These are phyloP conservation scores for Cheilosia vulpina DNA, from an alignment of 2,888 invertebrate genomes.

Conservation along the genomic window DNA sequence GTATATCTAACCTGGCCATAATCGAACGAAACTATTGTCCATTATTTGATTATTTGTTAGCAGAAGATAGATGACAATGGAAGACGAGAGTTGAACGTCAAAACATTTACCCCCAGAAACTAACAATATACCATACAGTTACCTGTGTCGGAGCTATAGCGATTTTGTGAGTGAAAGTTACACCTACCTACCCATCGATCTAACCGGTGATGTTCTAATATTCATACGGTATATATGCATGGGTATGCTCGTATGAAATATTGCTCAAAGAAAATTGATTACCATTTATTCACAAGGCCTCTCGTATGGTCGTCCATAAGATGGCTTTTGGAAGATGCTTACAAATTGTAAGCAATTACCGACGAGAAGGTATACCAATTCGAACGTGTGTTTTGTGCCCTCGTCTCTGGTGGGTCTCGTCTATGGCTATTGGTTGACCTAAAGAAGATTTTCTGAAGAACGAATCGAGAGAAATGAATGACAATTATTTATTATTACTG, in stretches of 20 bases:
- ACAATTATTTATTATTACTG: slow-evolving; percentile 72
- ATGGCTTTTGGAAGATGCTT: slow-evolving; percentile 71
- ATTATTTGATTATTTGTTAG: slow-evolving; percentile 53
- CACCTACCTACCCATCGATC: slow-evolving; percentile 27
- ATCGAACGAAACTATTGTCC: slow-evolving; percentile 54
- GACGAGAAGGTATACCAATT: slow-evolving; percentile 26
- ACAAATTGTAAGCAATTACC: slow-evolving; percentile 72
- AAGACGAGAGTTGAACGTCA: slow-evolving; percentile 48
- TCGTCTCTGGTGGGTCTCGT: background rate
- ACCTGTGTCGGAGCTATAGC: background rate
- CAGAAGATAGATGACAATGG: slow-evolving; percentile 46
- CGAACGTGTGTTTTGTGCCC: slow-evolving; percentile 41
- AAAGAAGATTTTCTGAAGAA: slow-evolving; percentile 17
- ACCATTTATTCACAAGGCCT: slow-evolving; percentile 61
- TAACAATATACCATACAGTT: background rate
- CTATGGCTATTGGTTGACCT: background rate
- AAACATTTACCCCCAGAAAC: slow-evolving; percentile 55
- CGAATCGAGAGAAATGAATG: slow-evolving; percentile 46
- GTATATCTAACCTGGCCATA: background rate
- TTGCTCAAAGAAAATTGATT: slow-evolving; percentile 68
- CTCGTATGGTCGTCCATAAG: slow-evolving; percentile 44
- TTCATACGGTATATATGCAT: slow-evolving; percentile 9
- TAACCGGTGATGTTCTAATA: slow-evolving; percentile 34
- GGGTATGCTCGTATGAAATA: slow-evolving; percentile 22
- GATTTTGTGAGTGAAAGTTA: slow-evolving; percentile 64